These are phyloP conservation scores for Mesocentrotus franciscanus DNA, from an alignment of 53 echinoderm and acorn worm genomes.

Conservation along the genomic window DNA sequence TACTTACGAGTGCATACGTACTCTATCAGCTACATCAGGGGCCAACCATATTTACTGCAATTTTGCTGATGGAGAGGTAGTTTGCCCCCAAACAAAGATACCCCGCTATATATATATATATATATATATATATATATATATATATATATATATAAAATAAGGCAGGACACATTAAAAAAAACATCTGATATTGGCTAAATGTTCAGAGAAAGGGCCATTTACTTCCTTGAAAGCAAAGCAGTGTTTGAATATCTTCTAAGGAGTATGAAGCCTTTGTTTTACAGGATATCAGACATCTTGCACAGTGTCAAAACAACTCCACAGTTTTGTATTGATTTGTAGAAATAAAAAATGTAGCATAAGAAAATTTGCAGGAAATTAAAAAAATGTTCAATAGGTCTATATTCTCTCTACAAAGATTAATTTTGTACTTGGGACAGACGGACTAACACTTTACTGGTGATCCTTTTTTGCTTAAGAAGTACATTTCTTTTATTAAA, in stretches of 20 bases:
- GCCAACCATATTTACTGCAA: conserved; percentile 48
- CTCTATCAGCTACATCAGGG: background rate
- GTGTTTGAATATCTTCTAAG: background rate
- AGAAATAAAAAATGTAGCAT: background rate
- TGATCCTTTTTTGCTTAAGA: no score
- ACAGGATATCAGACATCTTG: background rate
- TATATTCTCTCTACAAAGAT: background rate
- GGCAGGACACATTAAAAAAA: no score
- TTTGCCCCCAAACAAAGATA: background rate
- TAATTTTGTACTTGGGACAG: background rate
- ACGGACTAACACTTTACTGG: no score
- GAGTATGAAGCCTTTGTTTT: conserved; percentile 37
- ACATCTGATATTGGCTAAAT: no score
- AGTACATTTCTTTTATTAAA: no score
- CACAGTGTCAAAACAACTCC: no score
- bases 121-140: no score
- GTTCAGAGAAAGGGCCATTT: no score
- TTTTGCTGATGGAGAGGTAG: conserved; percentile 51
- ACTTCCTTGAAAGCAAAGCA: background rate
- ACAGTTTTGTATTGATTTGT: background rate
- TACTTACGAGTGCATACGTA: conserved; percentile 47
- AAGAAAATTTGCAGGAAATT: background rate
- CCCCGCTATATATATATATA: no score
- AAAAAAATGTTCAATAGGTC: background rate
- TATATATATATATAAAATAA: no score